These are phyloP conservation scores for Cetonia aurata DNA, from an alignment of 2,888 invertebrate genomes.

Conservation along the genomic window DNA sequence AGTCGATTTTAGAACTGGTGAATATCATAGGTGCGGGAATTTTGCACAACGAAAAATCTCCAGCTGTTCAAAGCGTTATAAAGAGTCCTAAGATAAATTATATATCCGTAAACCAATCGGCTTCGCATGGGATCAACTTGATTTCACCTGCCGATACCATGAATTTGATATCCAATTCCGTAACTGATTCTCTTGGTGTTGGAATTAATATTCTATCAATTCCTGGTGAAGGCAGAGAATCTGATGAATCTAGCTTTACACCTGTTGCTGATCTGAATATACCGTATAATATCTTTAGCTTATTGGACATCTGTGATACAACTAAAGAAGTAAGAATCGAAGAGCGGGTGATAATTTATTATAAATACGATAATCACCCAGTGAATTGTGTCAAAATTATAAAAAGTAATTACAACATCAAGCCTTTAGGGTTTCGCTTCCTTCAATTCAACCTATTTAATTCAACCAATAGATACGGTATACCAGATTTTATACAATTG, in stretches of 20 bases:
- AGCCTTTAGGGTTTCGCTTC: conserved; percentile 90
- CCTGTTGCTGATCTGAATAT: conserved; percentile 85
- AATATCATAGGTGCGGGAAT: conserved; percentile 94
- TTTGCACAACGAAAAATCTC: conserved; percentile 93
- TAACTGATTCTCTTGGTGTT: conserved; percentile 87
- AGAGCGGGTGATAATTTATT: conserved; percentile 92
- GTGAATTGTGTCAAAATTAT: conserved; percentile 99
- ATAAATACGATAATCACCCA: conserved; percentile 96
- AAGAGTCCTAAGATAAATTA: conserved; percentile 86
- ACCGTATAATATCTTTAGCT: conserved; percentile 92
- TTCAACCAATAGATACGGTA: conserved; percentile 83
- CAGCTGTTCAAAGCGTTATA: conserved; percentile 91
- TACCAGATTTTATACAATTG: conserved; percentile 85
- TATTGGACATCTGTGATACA: conserved; percentile 97
- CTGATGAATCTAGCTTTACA: conserved; percentile 88
- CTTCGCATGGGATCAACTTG: conserved; percentile 92
- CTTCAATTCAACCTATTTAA: conserved; percentile 94
- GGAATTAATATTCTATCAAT: conserved; percentile 91
- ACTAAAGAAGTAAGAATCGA: conserved; percentile 91
- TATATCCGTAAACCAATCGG: conserved; percentile 86
- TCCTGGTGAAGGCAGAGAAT: conserved; percentile 92
- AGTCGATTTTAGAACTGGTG: conserved; percentile 84
- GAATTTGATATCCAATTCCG: conserved; percentile 79
- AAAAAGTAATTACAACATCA: conserved; percentile 85
- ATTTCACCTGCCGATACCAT: conserved; percentile 89